These are phyloP conservation scores for Lacanobia wlatinum DNA, from an alignment of 2,888 invertebrate genomes.

Conservation along the genomic window DNA sequence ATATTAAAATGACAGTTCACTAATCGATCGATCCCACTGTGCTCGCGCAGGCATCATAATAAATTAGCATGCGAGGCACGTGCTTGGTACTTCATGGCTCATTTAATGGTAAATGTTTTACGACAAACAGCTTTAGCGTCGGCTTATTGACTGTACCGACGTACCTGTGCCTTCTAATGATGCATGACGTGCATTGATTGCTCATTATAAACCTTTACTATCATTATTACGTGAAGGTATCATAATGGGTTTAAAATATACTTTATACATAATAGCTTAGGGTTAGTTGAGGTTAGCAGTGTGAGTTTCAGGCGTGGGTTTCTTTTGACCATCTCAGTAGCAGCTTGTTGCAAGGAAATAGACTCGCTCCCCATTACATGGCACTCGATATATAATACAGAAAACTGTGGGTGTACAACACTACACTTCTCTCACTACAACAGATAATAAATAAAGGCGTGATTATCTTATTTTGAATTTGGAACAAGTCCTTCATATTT, in stretches of 20 bases:
- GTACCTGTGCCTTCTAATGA: conserved; percentile 53
- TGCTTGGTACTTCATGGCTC: conserved; percentile 73
- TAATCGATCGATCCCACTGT: conserved; percentile 38
- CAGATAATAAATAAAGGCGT: conserved; percentile 13
- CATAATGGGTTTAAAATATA: conserved; percentile 12
- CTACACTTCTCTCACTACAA: conserved; percentile 13
- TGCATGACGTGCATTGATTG: conserved; percentile 43
- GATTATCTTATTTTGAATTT: conserved; percentile 31
- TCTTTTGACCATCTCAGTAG: conserved; percentile 19
- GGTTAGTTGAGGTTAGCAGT: not conserved
- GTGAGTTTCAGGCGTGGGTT: conserved; percentile 35
- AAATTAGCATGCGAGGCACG: conserved; percentile 65
- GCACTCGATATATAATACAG: conserved; percentile 10
- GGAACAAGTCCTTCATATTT: conserved; percentile 33
- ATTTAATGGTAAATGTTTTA: conserved; percentile 75
- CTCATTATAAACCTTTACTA: conserved; percentile 51
- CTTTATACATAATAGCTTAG: conserved; percentile 1
- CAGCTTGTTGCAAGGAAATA: not conserved
- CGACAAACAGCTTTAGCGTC: conserved; percentile 64
- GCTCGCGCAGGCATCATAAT: conserved; percentile 48
- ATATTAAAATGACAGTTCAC: conserved; percentile 28
- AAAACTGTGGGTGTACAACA: conserved; percentile 27
- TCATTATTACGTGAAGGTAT: conserved; percentile 53
- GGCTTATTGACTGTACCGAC: conserved; percentile 58
- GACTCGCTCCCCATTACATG: not conserved